Evolutionary conservation across 2,888 invertebrate species (phyloP).

Genomic region (Lepidocyrtoides sp.): DNA sequence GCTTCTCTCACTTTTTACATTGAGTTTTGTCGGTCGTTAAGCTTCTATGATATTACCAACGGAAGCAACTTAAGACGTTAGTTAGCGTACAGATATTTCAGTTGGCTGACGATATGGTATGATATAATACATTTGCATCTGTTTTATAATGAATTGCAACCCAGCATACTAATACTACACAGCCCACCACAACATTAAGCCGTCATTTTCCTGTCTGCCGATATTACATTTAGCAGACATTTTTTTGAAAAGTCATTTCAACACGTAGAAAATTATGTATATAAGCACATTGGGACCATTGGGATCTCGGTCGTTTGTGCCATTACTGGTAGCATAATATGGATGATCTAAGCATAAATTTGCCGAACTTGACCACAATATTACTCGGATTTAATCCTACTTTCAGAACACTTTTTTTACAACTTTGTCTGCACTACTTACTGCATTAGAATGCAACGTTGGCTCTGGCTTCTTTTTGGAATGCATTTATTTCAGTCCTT

Average conservation of each 20-base stretch:
- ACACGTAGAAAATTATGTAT: not conserved
- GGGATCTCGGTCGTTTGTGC: not conserved
- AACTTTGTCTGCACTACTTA: not conserved
- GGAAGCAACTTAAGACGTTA: slow-evolving; percentile 18
- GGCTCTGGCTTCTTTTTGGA: not conserved
- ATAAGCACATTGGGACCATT: too few relatives aligned
- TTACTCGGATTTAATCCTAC: too few relatives aligned
- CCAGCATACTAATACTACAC: not conserved
- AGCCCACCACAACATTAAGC: not conserved
- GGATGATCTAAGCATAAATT: not conserved
- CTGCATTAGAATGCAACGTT: not conserved
- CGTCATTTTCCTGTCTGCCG: not conserved
- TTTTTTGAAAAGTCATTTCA: too few relatives aligned
- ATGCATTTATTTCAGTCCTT: too few relatives aligned
- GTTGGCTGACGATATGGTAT: not conserved
- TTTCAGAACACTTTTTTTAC: not conserved
- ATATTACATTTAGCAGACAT: too few relatives aligned
- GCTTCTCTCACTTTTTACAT: not conserved
- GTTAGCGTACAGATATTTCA: not conserved
- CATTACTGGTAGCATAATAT: not conserved
- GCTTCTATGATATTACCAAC: not conserved
- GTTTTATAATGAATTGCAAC: too few relatives aligned
- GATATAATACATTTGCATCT: too few relatives aligned
- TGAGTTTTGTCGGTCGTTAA: slow-evolving; percentile 1
- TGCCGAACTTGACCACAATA: slow-evolving; percentile 28